These are phyloP conservation scores for Polypterus bichir DNA, from an alignment of 2,113 vertebrate genomes.

Conservation along the genomic window DNA sequence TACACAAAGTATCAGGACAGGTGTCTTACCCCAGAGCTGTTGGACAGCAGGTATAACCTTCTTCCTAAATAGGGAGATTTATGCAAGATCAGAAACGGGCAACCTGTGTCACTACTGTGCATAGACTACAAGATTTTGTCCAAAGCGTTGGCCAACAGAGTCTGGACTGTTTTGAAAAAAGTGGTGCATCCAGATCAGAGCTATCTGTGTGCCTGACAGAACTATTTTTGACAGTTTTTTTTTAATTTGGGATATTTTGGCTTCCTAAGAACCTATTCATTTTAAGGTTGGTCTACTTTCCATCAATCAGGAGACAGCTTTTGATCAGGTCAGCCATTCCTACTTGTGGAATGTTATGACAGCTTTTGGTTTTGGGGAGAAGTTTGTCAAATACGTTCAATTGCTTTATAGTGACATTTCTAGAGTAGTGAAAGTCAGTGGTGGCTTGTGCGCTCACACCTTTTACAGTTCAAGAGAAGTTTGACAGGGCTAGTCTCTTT, in stretches of 20 bases:
- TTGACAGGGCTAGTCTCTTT: too few species aligned
- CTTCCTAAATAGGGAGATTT: too few species aligned
- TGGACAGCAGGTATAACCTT: too few species aligned
- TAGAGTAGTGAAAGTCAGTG: not conserved
- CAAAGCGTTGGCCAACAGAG: too few species aligned
- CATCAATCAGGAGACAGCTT: not conserved
- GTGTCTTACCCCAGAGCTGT: too few species aligned
- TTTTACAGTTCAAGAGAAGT: too few species aligned
- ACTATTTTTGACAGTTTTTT: not conserved
- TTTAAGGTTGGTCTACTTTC: not conserved
- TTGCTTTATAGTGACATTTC: not conserved
- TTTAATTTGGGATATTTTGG: not conserved
- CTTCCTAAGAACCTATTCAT: not conserved
- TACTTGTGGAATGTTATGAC: not conserved
- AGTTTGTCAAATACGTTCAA: not conserved
- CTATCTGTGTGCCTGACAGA: not conserved
- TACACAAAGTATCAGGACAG: too few species aligned
- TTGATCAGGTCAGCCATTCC: not conserved
- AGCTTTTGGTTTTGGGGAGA: not conserved
- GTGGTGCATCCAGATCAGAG: too few species aligned
- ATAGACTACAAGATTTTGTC: too few species aligned
- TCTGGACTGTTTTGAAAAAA: too few species aligned
- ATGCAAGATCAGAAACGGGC: too few species aligned
- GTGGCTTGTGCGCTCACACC: not conserved
- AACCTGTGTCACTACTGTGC: too few species aligned